Evolutionary conservation across 2,797 vertebrate genomes (phyloP).

Genomic region (Eulemur rubriventer): DNA sequence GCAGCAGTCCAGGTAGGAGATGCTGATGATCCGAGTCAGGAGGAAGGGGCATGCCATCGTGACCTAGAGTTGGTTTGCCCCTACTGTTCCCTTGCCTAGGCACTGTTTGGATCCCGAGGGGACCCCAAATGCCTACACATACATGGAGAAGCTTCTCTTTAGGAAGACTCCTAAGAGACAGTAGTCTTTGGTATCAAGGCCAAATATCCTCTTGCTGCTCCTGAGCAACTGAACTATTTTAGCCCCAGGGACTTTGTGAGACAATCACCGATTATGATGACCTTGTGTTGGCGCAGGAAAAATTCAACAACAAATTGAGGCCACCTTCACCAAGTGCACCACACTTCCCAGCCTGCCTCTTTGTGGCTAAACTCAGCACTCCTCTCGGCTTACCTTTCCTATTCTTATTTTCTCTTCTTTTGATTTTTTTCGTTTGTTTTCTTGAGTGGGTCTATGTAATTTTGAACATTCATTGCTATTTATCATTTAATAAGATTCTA

Average conservation of each 20-base stretch:
- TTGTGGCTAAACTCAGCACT: not conserved
- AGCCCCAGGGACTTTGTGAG: not conserved
- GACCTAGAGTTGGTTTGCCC: not conserved
- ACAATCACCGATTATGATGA: not conserved
- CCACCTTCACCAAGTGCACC: not conserved
- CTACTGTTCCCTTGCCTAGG: not conserved
- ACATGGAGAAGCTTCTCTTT: not conserved
- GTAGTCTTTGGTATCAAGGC: not conserved
- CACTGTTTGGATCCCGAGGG: not conserved
- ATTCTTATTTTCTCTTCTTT: not conserved
- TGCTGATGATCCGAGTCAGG: not conserved
- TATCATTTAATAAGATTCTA: slow-evolving; percentile 7
- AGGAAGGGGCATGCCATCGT: not conserved
- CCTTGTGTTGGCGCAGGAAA: not conserved
- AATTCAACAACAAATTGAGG: not conserved
- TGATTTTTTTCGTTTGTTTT: not conserved
- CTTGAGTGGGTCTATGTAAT: not conserved
- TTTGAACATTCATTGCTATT: not conserved
- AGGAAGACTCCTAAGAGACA: not conserved
- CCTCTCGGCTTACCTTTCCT: not conserved
- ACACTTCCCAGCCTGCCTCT: too few species aligned
- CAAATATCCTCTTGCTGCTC: not conserved
- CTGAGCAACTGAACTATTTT: not conserved
- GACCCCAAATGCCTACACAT: not conserved
- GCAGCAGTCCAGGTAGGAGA: not conserved